Evolutionary conservation across 2,113 vertebrate species (phyloP).

Genomic region (Myiopsitta monachus): DNA sequence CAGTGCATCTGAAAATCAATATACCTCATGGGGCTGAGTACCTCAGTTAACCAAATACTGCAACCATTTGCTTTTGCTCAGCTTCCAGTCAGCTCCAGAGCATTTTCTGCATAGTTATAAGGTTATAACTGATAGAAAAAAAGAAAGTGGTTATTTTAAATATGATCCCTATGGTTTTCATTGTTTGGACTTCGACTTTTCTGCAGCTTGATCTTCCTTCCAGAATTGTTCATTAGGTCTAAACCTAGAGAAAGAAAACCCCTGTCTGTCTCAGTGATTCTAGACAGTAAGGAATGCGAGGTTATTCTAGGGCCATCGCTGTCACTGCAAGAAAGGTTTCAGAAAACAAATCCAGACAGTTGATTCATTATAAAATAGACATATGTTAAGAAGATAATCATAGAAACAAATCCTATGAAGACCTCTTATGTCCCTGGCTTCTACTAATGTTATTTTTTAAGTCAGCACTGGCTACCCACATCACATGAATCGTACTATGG

Average conservation of each 20-base stretch:
- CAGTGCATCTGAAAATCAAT: conserved; percentile 31
- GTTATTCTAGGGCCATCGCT: not conserved
- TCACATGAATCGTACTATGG: not conserved
- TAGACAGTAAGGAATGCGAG: not conserved
- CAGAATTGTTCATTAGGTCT: not conserved
- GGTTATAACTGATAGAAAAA: not conserved
- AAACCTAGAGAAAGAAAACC: not conserved
- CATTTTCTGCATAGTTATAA: not conserved
- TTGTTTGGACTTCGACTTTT: not conserved
- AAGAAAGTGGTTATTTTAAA: not conserved
- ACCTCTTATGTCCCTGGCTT: not conserved
- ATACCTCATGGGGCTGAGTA: not conserved
- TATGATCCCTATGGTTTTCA: not conserved
- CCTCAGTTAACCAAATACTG: not conserved
- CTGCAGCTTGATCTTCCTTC: not conserved
- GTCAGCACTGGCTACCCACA: not conserved
- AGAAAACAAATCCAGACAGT: conserved; percentile 17
- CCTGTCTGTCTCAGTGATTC: not conserved
- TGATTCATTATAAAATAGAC: conserved; percentile 31
- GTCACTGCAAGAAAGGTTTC: not conserved
- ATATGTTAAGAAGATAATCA: conserved; percentile 2
- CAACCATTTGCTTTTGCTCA: not conserved
- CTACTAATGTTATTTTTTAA: conserved; percentile 16
- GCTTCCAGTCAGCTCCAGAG: not conserved
- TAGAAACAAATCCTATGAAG: conserved; percentile 23